Percentiles rank a stretch among this genome's conserved stretches.
These are phyloP conservation scores for Amorpha juglandis DNA, from an alignment of 2,888 invertebrate species.

Conservation along the genomic window DNA sequence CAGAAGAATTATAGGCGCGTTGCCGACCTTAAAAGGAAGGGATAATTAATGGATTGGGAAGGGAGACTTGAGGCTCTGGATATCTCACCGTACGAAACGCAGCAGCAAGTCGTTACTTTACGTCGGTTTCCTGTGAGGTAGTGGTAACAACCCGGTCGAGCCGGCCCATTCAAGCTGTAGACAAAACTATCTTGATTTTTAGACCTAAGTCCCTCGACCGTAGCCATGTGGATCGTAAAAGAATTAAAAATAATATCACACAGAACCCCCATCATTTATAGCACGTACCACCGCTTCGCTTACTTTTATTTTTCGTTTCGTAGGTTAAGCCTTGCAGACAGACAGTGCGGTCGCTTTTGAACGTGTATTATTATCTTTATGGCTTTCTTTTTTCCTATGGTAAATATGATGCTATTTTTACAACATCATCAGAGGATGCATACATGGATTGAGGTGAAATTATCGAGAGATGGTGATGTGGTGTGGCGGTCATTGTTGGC, in stretches of 20 bases:
- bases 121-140: too few relatives aligned
- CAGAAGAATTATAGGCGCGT: too few relatives aligned
- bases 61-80: too few relatives aligned
- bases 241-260: background rate
- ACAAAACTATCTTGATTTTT: too few relatives aligned
- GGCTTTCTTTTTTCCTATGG: constrained; percentile 25
- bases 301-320: constrained; percentile 26
- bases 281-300: constrained; percentile 1
- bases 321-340: constrained; percentile 28
- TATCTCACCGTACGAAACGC: too few relatives aligned
- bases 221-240: too few relatives aligned
- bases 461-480: background rate
- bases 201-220: too few relatives aligned
- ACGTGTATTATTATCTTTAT: constrained; percentile 30
- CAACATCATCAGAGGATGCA: constrained; percentile 5
- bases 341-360: constrained; percentile 27
- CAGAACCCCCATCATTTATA: background rate
- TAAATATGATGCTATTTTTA: constrained; percentile 29
- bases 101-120: too few relatives aligned
- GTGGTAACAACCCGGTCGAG: too few relatives aligned
- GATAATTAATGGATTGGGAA: too few relatives aligned
- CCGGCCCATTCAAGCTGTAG: too few relatives aligned
- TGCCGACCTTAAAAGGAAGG: too few relatives aligned
- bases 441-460: background rate
- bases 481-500: background rate